phyloP scores from a whole-genome alignment of 2,888 invertebrate species.

The Urechis unicinctus region DNA sequence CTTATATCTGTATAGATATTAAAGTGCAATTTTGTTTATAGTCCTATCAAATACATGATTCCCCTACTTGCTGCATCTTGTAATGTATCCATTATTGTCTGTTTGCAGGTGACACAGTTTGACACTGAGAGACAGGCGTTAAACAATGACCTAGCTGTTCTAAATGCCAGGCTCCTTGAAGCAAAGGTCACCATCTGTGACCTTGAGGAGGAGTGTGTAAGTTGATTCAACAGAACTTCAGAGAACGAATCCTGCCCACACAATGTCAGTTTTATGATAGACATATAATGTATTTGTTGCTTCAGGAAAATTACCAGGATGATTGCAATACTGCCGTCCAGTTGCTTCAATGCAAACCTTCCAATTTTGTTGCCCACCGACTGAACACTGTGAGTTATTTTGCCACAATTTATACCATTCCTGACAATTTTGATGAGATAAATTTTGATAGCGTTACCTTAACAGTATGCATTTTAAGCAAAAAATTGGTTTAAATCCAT shows the following conservation, averaged over 20 bases:
- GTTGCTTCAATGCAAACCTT: slow-evolving; percentile 87
- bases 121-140: slow-evolving; percentile 81
- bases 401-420: no score
- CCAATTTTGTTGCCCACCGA: slow-evolving; percentile 80
- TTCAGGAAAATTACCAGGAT: slow-evolving; percentile 85
- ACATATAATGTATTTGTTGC: slow-evolving; percentile 26
- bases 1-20: background rate
- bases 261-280: background rate
- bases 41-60: no score
- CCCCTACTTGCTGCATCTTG: no score
- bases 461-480: no score
- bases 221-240: background rate
- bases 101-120: slow-evolving; percentile 64
- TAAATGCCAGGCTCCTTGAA: slow-evolving; percentile 54
- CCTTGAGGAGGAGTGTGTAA: slow-evolving; percentile 52
- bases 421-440: no score
- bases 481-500: no score
- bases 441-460: no score
- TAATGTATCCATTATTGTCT: no score
- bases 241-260: background rate
- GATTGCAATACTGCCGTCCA: slow-evolving; percentile 91
- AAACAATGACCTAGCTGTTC: slow-evolving; percentile 77
- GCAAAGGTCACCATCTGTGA: slow-evolving; percentile 47
- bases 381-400: slow-evolving; percentile 37
- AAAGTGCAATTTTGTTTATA: background rate